These are phyloP conservation scores for Syrista parreyssii DNA, from an alignment of 2,888 invertebrate genomes.

Conservation along the genomic window DNA sequence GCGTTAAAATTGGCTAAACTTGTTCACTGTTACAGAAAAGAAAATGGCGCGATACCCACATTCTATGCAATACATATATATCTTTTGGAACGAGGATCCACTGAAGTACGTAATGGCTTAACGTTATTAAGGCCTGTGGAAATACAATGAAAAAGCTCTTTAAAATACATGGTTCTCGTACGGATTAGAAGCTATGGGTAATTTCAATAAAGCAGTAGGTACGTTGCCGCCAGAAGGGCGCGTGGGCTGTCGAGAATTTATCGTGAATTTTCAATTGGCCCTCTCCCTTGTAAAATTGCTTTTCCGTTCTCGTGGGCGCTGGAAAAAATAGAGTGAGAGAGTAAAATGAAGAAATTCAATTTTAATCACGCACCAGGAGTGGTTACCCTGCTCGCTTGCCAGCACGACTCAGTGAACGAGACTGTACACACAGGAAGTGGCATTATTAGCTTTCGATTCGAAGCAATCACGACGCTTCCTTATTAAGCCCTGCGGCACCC, in stretches of 20 bases:
- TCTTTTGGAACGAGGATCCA: neutral
- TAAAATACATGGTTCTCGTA: no score
- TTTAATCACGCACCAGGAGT: neutral
- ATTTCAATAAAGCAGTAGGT: no score
- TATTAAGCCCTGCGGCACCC: slow-evolving; percentile 35
- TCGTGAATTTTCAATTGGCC: no score
- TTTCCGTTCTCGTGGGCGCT: neutral
- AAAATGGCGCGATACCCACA: neutral
- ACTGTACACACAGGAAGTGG: slow-evolving; percentile 45
- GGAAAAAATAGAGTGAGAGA: neutral
- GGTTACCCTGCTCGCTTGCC: no score
- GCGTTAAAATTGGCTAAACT: neutral
- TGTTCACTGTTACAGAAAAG: neutral
- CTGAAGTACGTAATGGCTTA: neutral
- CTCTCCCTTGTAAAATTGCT: neutral
- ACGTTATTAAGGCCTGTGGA: neutral
- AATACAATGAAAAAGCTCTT: no score
- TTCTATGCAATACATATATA: neutral
- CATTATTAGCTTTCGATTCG: slow-evolving; percentile 52
- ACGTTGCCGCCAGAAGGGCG: no score
- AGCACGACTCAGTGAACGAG: slow-evolving; percentile 27
- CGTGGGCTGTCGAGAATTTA: no score
- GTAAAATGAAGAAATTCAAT: neutral
- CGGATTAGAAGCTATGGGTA: no score
- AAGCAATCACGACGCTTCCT: slow-evolving; percentile 30